phyloP scores from a whole-genome alignment of 2,888 invertebrate genomes.

The Sicus ferrugineus region DNA sequence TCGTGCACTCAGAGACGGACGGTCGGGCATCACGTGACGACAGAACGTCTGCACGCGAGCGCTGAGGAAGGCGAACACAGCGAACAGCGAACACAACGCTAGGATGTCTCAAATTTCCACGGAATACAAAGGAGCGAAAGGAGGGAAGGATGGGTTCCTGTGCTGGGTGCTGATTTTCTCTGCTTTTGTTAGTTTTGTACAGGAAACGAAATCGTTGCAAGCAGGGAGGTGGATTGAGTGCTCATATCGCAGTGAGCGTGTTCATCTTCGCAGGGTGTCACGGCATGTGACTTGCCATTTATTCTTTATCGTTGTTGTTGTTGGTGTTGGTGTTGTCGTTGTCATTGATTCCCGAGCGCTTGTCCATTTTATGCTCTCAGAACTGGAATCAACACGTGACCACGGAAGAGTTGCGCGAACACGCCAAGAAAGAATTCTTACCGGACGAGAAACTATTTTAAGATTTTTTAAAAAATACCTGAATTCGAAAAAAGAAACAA shows the following conservation, averaged over 20 bases:
- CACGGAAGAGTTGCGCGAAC: constrained; percentile 5
- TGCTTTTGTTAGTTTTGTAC: neutral
- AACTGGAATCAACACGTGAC: constrained; percentile 23
- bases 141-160: neutral
- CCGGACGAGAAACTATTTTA: constrained; percentile 25
- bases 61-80: constrained; percentile 16
- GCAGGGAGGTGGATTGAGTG: constrained; percentile 43
- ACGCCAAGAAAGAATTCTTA: constrained; percentile 13
- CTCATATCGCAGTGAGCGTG: constrained; percentile 46
- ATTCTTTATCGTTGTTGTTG: neutral
- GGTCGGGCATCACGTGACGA: constrained; percentile 45
- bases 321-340: neutral
- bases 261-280: constrained; percentile 41
- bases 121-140: constrained; percentile 10
- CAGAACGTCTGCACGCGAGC: constrained; percentile 45
- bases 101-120: constrained; percentile 28
- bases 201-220: neutral
- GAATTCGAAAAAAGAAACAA: neutral
- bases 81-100: neutral
- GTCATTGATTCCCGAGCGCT: neutral
- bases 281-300: constrained; percentile 35
- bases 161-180: neutral
- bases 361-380: neutral
- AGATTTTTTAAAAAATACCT: neutral
- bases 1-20: constrained; percentile 9